phyloP scores from a whole-genome alignment of 2,113 vertebrate genomes.

The Cyphomyrus plagiostoma region DNA sequence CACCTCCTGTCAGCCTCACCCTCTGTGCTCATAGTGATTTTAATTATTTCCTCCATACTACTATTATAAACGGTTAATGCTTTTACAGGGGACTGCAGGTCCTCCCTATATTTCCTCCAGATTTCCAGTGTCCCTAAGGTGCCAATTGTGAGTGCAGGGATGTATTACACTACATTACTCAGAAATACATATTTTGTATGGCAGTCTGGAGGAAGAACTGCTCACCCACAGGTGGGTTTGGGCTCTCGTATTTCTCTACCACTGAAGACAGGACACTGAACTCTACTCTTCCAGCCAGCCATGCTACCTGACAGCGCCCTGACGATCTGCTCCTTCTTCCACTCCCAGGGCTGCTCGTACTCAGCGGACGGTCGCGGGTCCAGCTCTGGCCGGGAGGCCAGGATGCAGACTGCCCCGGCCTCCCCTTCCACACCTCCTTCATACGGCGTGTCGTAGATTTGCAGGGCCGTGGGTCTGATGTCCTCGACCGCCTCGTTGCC shows the following conservation, averaged over 20 bases:
- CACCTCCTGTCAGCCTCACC: not conserved
- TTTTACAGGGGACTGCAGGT: not conserved
- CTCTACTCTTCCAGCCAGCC: not conserved
- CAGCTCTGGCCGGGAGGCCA: slow-evolving; percentile 62
- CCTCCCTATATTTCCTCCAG: not conserved
- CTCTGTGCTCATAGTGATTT: not conserved
- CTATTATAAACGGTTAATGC: not conserved
- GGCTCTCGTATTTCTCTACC: not conserved
- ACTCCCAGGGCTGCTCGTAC: slow-evolving; percentile 69
- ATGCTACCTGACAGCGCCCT: slow-evolving; percentile 63
- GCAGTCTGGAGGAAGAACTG: not conserved
- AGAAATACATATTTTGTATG: not conserved
- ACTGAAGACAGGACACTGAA: not conserved
- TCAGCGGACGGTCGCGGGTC: slow-evolving; percentile 60
- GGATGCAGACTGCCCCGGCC: slow-evolving; percentile 56
- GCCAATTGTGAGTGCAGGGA: not conserved
- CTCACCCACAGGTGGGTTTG: not conserved
- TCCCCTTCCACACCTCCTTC: slow-evolving; percentile 57
- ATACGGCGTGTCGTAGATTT: slow-evolving; percentile 66
- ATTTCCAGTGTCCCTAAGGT: not conserved
- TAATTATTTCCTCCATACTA: not conserved
- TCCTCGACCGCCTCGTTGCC: slow-evolving; percentile 45
- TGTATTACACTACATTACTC: not conserved
- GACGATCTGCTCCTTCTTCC: slow-evolving; percentile 70
- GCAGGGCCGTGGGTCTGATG: slow-evolving; percentile 45